Evolutionary conservation across 2,797 vertebrate species (phyloP).

Genomic region (Centroberyx gerrardi): DNA sequence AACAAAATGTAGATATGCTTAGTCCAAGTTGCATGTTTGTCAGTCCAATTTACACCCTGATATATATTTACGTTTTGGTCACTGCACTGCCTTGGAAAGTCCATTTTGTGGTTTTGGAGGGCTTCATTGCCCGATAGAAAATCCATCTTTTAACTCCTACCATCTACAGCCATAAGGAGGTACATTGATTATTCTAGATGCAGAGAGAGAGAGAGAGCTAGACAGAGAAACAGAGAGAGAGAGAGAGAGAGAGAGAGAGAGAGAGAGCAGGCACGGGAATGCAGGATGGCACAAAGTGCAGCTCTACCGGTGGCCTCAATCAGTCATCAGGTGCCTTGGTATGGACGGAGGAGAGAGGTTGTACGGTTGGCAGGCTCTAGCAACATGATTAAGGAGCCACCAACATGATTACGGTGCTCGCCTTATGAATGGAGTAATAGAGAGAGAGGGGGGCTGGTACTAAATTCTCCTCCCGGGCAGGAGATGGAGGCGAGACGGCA

Average conservation of each 20-base stretch:
- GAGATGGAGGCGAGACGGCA: constrained; percentile 51
- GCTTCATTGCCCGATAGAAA: constrained; percentile 29
- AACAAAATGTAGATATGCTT: background rate
- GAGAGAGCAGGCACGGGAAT: constrained; percentile 24
- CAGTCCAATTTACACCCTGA: constrained; percentile 26
- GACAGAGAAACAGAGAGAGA: background rate
- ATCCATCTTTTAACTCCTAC: constrained; percentile 32
- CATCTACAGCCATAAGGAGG: constrained; percentile 21
- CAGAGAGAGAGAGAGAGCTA: constrained; percentile 14
- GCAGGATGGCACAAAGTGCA: constrained; percentile 52
- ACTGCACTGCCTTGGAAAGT: constrained; percentile 7
- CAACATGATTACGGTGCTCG: constrained; percentile 66
- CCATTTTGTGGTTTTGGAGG: constrained; percentile 16
- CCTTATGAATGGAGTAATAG: constrained; percentile 70
- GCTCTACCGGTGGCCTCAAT: constrained; percentile 69
- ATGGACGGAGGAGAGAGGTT: constrained; percentile 51
- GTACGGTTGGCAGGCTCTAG: constrained; percentile 42
- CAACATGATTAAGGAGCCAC: constrained; percentile 69
- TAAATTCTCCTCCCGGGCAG: constrained; percentile 61
- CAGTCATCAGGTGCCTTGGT: constrained; percentile 64
- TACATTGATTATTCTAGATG: constrained; percentile 39
- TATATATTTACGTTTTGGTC: constrained; percentile 30
- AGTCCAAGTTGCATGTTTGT: constrained; percentile 8
- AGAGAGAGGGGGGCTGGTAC: constrained; percentile 54
- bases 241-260: background rate